Percentiles rank a stretch among this genome's conserved stretches.
These are phyloP conservation scores for Menidia menidia DNA, from an alignment of 2,797 vertebrate species.

Conservation along the genomic window DNA sequence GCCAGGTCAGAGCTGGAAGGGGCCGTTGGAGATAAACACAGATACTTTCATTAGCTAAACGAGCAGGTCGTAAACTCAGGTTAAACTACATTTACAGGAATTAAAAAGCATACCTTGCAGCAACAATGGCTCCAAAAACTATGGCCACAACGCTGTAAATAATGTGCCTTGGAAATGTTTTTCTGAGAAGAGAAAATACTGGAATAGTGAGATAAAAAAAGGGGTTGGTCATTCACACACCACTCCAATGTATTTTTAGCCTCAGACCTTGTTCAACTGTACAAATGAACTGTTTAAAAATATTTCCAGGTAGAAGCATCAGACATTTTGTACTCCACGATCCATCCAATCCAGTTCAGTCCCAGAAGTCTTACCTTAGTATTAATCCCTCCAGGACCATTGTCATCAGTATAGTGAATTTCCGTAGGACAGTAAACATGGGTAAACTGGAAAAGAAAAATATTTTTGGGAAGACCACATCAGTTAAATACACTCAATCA, in stretches of 20 bases:
- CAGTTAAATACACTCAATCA: not conserved
- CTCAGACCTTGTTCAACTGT: not conserved
- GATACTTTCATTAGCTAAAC: not conserved
- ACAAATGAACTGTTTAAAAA: not conserved
- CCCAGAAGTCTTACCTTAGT: slow-evolving; percentile 80
- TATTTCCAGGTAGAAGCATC: not conserved
- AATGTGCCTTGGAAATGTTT: slow-evolving; percentile 68
- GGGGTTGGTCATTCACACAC: not conserved
- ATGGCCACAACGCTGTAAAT: slow-evolving; percentile 79
- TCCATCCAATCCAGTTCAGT: not conserved
- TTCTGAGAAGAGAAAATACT: slow-evolving; percentile 61
- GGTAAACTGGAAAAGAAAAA: slow-evolving; percentile 86
- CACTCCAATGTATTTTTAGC: not conserved
- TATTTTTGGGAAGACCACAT: not conserved
- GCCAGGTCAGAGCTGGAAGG: slow-evolving; percentile 89
- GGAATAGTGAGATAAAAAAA: not conserved
- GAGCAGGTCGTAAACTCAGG: not conserved
- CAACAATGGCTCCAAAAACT: slow-evolving; percentile 88
- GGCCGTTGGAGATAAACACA: not conserved
- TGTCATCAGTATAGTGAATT: slow-evolving; percentile 94
- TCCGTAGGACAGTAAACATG: slow-evolving; percentile 96
- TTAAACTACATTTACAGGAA: not conserved
- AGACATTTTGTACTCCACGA: not conserved
- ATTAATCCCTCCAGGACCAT: slow-evolving; percentile 90
- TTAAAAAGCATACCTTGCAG: slow-evolving; percentile 85